These are phyloP conservation scores for Vulpes lagopus DNA, from an alignment of 2,113 vertebrate species.

Conservation along the genomic window DNA sequence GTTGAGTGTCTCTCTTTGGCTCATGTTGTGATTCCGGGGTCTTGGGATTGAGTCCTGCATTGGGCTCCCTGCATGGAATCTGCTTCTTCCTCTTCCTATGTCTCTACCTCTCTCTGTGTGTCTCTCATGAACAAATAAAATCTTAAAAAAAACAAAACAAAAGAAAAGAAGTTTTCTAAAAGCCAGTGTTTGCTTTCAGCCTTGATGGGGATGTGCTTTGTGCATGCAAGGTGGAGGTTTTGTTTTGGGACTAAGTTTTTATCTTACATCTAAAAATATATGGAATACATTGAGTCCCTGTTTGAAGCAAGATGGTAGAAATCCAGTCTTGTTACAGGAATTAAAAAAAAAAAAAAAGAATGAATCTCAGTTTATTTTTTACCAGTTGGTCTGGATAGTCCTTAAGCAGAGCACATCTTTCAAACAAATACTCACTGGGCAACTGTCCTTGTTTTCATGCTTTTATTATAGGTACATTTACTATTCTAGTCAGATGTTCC, in stretches of 20 bases:
- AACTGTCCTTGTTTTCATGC: background rate
- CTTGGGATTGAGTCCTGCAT: no score
- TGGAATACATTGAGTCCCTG: background rate
- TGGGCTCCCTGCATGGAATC: no score
- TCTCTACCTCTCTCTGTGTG: no score
- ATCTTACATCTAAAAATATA: background rate
- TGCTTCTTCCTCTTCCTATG: no score
- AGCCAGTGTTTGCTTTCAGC: background rate
- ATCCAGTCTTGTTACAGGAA: background rate
- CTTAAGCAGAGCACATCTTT: background rate
- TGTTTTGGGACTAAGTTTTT: slow-evolving; percentile 7
- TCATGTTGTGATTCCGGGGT: no score
- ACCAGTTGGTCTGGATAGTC: background rate
- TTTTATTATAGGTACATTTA: background rate
- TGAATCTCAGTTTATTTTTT: background rate
- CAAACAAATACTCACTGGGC: background rate
- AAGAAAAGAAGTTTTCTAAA: background rate
- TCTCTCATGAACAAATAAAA: no score
- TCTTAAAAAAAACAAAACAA: no score
- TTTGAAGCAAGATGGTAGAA: background rate
- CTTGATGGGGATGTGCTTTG: background rate
- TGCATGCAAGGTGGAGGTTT: background rate
- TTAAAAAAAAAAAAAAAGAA: background rate
- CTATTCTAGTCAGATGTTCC: background rate
- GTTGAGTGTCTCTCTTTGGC: no score